Evolutionary conservation across 2,797 vertebrate genomes (phyloP), one percentile per base, ranked within the genome.

Genomic region (Octomys mimax): DNA sequence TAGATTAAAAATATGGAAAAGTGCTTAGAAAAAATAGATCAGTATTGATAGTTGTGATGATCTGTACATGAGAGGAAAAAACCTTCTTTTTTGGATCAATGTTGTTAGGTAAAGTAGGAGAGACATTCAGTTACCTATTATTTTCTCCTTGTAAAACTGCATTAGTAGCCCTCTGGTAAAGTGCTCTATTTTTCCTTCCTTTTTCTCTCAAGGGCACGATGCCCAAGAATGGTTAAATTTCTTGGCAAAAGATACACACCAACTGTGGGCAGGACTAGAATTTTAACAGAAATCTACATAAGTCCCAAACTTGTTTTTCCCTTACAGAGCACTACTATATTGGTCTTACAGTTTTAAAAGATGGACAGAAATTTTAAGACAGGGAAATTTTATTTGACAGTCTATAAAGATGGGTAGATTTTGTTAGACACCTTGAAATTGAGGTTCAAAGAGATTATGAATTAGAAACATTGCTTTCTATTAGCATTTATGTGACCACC

Each of bases 351-450:
- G 14, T 87, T 92, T 92, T 78, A 19, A 87, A 89, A 75, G 62
- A 78, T 79, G 16, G 22, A 28, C 39, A 95, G 59, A 84, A 73
- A 80, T 16, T 88, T 73, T 42, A 64, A 85, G 81, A 70, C 78
- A 71, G 36, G 6, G 83, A 22, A 80, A 42, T 80, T 36, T 82
- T 46, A 64, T 81, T 94, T 96, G 70, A 28, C 82, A 49, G 24
- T 83, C 42, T 79, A 18, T 21, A 73, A 94, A 68, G 33, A 64
- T 77, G 36, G 84, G 6, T 49, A 84, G n/a, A 42, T 89, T 92
- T 64, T 82, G 21, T 85, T 92, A 70, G 26, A 92, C 85, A 92
- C 36, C 31, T 21, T 94, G 83, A 88, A 70, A 78, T 78, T 91
- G 68, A 85, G 13, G 22, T 71, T 87, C 28, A 66, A 79, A 70